These are phyloP conservation scores for Carettochelys insculpta DNA, from an alignment of 2,113 vertebrate species.

Conservation along the genomic window DNA sequence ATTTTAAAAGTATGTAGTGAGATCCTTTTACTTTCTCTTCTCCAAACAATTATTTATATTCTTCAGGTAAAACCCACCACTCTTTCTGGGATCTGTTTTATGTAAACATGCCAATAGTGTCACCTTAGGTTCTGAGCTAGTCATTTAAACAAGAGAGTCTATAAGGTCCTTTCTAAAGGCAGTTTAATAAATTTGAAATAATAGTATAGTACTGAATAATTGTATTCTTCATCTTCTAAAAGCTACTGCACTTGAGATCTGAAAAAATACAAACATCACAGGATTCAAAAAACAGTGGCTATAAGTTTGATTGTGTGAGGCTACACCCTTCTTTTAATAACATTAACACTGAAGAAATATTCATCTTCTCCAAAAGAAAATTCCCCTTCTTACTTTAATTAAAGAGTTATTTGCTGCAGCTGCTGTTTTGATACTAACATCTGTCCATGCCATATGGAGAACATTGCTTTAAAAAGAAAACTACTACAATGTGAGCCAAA, in stretches of 20 bases:
- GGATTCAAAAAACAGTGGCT: not conserved
- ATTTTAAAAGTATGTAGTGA: not conserved
- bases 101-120: not conserved
- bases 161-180: not conserved
- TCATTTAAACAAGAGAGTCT: not conserved
- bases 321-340: conserved; percentile 1
- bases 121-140: not conserved
- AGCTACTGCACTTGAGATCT: not conserved
- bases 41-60: not conserved
- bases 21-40: not conserved
- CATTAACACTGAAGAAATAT: conserved; percentile 2
- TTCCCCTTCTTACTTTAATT: conserved; percentile 29
- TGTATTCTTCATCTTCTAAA: not conserved
- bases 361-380: conserved; percentile 15
- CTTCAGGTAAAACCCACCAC: not conserved
- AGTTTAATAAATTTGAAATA: not conserved
- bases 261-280: not conserved
- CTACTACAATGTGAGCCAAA: not conserved
- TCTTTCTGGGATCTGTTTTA: not conserved
- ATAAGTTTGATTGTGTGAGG: not conserved
- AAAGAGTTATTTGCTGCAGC: conserved; percentile 26
- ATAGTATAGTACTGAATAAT: not conserved
- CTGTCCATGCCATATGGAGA: conserved; percentile 24
- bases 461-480: conserved; percentile 53
- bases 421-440: conserved; percentile 60